These are phyloP conservation scores for Eulemur rubriventer DNA, from an alignment of 2,797 vertebrate genomes.

Conservation along the genomic window DNA sequence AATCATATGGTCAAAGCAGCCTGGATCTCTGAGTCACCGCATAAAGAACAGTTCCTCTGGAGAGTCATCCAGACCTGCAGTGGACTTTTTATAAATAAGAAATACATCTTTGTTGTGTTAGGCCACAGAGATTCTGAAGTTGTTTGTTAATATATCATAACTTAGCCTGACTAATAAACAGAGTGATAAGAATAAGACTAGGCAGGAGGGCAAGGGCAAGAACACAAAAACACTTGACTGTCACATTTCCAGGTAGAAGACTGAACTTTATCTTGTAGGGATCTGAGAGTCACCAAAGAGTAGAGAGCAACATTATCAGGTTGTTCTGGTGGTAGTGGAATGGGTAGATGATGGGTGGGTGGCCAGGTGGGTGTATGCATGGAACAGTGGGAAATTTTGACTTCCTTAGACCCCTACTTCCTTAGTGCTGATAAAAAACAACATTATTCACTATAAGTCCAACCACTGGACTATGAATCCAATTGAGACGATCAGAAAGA, in stretches of 20 bases:
- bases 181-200: neutral
- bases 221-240: neutral
- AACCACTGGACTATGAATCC: too few species aligned
- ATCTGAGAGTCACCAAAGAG: slow-evolving; percentile 16
- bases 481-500: neutral
- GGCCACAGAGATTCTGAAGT: neutral
- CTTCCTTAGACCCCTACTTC: neutral
- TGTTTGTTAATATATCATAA: neutral
- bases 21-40: neutral
- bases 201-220: neutral
- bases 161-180: neutral
- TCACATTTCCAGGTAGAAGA: neutral
- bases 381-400: neutral
- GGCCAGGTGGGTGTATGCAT: neutral
- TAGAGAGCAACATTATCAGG: neutral
- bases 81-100: neutral
- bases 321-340: neutral
- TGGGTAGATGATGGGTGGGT: neutral
- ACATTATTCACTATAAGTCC: neutral
- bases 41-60: neutral
- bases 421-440: neutral
- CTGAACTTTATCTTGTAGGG: neutral
- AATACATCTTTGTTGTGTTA: neutral
- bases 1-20: neutral
- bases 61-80: neutral